A percentile compares a stretch with the other conserved stretches of the same genome.
These are phyloP conservation scores for Turnix velox DNA, from an alignment of 2,113 vertebrate species.

Conservation along the genomic window DNA sequence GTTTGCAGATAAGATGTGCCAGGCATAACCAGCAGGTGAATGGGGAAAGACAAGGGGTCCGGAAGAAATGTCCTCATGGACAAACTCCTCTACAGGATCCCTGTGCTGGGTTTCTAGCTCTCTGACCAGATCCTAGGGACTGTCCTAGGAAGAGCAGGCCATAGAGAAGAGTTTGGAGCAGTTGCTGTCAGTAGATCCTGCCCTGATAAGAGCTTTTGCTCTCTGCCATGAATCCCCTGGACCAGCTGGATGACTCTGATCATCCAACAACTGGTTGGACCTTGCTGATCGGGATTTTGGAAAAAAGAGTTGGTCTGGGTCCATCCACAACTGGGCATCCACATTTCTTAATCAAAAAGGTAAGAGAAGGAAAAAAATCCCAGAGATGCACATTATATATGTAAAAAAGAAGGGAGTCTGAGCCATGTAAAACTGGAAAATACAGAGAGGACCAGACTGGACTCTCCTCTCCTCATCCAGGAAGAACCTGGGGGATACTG, in stretches of 20 bases:
- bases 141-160: neutral
- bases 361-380: neutral
- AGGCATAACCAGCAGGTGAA: neutral
- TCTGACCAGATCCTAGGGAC: neutral
- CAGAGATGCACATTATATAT: neutral
- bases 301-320: neutral
- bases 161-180: neutral
- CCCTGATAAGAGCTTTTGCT: neutral
- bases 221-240: neutral
- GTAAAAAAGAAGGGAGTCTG: neutral
- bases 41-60: neutral
- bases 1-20: neutral
- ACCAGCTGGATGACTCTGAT: neutral
- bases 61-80: neutral
- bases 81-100: neutral
- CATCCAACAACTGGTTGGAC: accelerated
- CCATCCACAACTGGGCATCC: neutral
- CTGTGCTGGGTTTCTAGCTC: neutral
- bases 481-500: neutral
- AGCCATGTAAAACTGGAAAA: neutral
- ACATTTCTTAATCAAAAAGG: neutral
- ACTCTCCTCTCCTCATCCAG: neutral
- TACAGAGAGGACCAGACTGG: neutral
- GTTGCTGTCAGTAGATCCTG: neutral
- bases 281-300: neutral